Conservation (phyloP, 2,797 vertebrate species). For the Eulemur rubriventer region DNA sequence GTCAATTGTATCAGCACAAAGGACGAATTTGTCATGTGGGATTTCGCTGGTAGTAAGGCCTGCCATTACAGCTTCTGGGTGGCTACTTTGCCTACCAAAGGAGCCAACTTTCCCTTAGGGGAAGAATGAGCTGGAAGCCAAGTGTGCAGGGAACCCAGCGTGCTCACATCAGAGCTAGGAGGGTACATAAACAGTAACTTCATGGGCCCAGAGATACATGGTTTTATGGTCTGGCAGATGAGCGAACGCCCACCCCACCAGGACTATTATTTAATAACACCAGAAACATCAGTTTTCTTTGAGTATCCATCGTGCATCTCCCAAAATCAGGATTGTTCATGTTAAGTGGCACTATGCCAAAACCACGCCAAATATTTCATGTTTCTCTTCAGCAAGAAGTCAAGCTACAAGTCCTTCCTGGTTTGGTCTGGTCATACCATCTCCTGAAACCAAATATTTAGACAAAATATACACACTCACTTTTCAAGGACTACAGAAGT, state of each 20-base stretch:
- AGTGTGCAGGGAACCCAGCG: neutral
- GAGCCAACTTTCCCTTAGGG: slow-evolving; percentile 31
- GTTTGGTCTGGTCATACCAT: neutral
- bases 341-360: neutral
- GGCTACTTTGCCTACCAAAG: slow-evolving; percentile 59
- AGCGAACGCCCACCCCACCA: neutral
- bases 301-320: neutral
- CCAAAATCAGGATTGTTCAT: neutral
- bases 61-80: slow-evolving; percentile 78
- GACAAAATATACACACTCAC: neutral
- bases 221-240: accelerated
- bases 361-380: neutral
- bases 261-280: neutral
- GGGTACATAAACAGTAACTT: neutral
- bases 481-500: neutral
- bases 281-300: neutral
- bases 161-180: neutral
- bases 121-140: neutral
- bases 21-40: slow-evolving; percentile 86
- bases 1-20: slow-evolving; percentile 92
- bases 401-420: neutral
- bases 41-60: slow-evolving; percentile 83
- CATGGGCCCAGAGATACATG: neutral
- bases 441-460: slow-evolving; percentile 1
- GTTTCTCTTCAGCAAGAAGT: neutral